Evolutionary conservation across 1,140 invertebrate species (phyloP).

Genomic region (Drosophila equinoxialis): DNA sequence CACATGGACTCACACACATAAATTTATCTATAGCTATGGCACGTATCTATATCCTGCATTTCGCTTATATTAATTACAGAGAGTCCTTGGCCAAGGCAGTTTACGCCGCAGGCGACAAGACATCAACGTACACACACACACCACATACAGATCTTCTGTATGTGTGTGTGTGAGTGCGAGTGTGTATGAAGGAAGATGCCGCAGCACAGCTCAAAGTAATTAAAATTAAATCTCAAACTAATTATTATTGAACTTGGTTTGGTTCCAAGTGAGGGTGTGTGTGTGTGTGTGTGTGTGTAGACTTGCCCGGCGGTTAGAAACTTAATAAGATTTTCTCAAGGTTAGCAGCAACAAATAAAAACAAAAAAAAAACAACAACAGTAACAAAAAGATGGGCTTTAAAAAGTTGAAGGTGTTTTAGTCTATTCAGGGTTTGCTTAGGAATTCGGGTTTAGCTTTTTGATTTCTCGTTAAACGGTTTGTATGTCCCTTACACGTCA

Average conservation of each 20-base stretch:
- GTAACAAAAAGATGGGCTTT: constrained; percentile 36
- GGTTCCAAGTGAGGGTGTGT: not conserved
- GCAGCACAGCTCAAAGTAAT: constrained; percentile 63
- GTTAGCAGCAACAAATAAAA: constrained; percentile 52
- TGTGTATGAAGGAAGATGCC: constrained; percentile 22
- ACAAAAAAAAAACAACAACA: constrained; percentile 3
- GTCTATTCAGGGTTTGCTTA: not conserved
- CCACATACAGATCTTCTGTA: not conserved
- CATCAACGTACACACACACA: constrained; percentile 32
- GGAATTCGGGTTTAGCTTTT: constrained; percentile 17
- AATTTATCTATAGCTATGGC: constrained; percentile 17
- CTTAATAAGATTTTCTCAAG: constrained; percentile 54
- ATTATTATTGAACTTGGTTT: constrained; percentile 74
- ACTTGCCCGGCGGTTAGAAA: constrained; percentile 50
- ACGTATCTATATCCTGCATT: constrained; percentile 36
- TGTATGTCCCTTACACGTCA: not conserved
- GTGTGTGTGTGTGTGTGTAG: constrained; percentile 21
- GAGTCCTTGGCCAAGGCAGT: constrained; percentile 63
- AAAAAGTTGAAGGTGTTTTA: constrained; percentile 35
- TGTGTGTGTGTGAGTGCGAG: not conserved
- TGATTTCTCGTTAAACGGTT: not conserved
- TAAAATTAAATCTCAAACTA: constrained; percentile 82
- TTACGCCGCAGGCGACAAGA: constrained; percentile 57
- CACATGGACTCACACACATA: constrained; percentile 26
- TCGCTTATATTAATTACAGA: constrained; percentile 71